Evolutionary conservation across 2,113 vertebrate genomes (phyloP), one percentile per base, ranked within the genome.

Genomic region (Epinephelus fuscoguttatus): DNA sequence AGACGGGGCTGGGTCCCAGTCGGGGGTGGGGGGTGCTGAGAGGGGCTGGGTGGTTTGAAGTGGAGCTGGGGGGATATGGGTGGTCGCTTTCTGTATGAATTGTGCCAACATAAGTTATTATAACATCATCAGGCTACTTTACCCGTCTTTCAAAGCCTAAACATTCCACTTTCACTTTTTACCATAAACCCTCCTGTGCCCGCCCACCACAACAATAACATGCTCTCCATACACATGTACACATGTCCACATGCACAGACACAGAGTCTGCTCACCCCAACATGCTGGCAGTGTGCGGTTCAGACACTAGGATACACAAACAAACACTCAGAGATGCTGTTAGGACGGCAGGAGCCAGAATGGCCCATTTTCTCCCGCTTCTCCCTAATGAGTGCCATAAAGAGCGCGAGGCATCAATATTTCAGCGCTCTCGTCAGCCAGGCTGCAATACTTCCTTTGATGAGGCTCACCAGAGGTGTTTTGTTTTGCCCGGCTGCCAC

Each of bases 401-500:
- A 90, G 78, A 78, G 85, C 69, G n/a, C 3, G 17, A 72, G 49
- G 74, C 88, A 93, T 94, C 88, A 92, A 92, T 93, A 92, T 94
- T 93, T 93, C 84, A 94, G 68, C 4, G 13, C 63, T 78, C 86
- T 80, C 60, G 17, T 82, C 82, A 81, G 79, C 17, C 79, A 72
- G 25, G 40, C 70, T 60, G 82, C 78, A 52, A 76, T 83, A 71
- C 77, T 90, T 88, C 78, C 75, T 92, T 91, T 93, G 84, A 92
- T 86, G 85, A 87, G 75, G 53, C 66, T 81, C 81, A 71, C n/a
- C 68, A 75, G 80, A 89, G 69, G 91, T 87, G 88, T 85, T 90
- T 88, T 85, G 82, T 82, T 84, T 81, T 78, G 70, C 84, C 80
- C 4, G 21, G 47, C 74, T 85, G 82, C 53, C 63, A 33, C 78